Base-by-base conservation (phyloP, 2,888 invertebrate species). In the Cyclophora albipunctata region DNA sequence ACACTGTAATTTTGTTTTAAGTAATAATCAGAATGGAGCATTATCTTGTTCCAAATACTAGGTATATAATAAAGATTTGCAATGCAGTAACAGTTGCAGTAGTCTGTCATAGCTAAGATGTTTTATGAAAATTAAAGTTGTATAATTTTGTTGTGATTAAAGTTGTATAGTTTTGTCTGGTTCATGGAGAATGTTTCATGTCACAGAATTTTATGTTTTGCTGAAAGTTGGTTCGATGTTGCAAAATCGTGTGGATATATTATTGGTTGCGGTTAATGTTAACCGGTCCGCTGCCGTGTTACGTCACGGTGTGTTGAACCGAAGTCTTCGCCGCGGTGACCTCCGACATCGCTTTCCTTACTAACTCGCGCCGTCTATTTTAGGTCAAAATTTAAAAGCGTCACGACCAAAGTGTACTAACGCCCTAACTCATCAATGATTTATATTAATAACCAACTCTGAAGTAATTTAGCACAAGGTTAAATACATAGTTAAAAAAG, bases 271-370 rank as follows among this genome's bases (percentile, higher is more conserved):
- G 63, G 57, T 64, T 55, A 55, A 56, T 66, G 62, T 55, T 55
- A 69, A 76, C 76, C 71, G 69, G 78, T 72, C 58, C 45, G n/a
- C 55, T 57, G 68, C 64, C 54, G 47, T 45, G 56, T 85, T 84
- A 78, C 81, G 65, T 82, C 81, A 84, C 63, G 70, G 74, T 67
- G 53, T 75, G 67, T 75, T 76, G 78, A 78, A 77, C 75, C 69
- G 66, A 59, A 62, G 71, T 66, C 69, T 63, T 53, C 69, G 63
- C 63, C 68, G 63, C 40, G 62, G 40, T 79, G 78, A 85, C 82
- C 85, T 77, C 71, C 68, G 81, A 75, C 79, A 72, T 69, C 68
- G 65, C 71, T 78, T 78, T 77, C 75, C 68, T 73, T 67, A 67
- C 56, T 58, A 67, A 68, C 62, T 55, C 59, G 51, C 52, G 58